Conservation (phyloP, 92 coral and sea anemone genomes). For the Zoanthus sociatus region DNA sequence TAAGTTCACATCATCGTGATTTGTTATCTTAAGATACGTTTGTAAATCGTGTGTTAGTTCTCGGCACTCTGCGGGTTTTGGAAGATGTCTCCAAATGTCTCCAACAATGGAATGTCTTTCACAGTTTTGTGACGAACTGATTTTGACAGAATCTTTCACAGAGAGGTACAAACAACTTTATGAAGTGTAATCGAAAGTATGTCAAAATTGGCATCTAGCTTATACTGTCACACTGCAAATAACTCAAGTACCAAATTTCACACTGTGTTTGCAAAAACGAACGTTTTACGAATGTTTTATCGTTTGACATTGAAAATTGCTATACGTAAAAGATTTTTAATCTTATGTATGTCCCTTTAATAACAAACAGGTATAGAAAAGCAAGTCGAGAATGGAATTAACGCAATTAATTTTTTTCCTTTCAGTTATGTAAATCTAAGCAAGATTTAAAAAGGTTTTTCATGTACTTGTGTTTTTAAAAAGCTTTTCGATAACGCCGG, state of each 20-base stretch:
- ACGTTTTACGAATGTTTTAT: background rate
- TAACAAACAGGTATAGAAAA: background rate
- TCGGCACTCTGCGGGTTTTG: slow-evolving; percentile 56
- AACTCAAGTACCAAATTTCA: background rate
- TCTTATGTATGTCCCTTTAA: background rate
- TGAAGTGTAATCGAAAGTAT: slow-evolving; percentile 25
- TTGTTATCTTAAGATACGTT: slow-evolving; percentile 67
- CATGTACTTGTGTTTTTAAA: background rate
- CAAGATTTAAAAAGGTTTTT: background rate
- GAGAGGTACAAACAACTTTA: slow-evolving; percentile 54
- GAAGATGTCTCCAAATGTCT: slow-evolving; percentile 36
- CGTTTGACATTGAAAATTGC: background rate
- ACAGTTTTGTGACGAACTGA: slow-evolving; percentile 62
- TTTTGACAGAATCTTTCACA: slow-evolving; percentile 48
- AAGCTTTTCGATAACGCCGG: background rate
- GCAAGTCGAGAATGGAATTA: background rate
- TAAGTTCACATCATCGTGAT: slow-evolving; percentile 81
- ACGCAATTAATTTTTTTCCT: background rate
- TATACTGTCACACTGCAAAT: slow-evolving; percentile 16
- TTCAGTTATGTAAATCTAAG: background rate
- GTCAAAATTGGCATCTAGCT: slow-evolving; percentile 35
- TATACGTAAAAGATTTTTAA: background rate
- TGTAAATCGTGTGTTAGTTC: slow-evolving; percentile 71
- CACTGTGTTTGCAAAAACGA: background rate
- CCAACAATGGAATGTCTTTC: slow-evolving; percentile 56